Conservation (phyloP, 2,888 invertebrate species). For the Herminia tarsipennalis region DNA sequence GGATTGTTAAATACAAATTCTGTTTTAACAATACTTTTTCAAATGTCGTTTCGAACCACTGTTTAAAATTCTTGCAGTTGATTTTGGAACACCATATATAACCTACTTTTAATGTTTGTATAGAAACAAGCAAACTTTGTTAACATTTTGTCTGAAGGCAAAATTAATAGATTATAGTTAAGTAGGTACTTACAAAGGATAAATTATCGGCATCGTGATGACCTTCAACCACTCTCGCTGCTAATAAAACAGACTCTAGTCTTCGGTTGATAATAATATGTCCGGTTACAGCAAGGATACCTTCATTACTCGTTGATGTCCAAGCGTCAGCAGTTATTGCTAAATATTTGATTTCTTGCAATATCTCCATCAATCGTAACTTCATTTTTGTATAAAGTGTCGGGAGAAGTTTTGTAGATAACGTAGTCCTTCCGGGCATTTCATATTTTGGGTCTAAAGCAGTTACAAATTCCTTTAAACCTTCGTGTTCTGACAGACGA, state of each 20-base stretch:
- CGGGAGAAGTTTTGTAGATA: conserved; percentile 1
- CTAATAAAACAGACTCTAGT: not conserved
- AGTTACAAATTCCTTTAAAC: not conserved
- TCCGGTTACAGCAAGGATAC: not conserved
- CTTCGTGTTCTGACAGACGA: conserved; percentile 1
- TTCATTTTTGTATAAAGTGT: not conserved
- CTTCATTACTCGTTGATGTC: not conserved
- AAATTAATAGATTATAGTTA: not conserved
- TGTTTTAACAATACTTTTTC: no score
- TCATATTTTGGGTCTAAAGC: not conserved
- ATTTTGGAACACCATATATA: no score
- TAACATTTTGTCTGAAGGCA: no score
- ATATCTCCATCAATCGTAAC: not conserved
- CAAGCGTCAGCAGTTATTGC: not conserved
- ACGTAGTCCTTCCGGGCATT: not conserved
- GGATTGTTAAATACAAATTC: no score
- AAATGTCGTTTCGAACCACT: no score
- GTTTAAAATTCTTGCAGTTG: no score
- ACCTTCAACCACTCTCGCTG: not conserved
- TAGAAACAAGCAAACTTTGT: no score
- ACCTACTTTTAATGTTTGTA: no score
- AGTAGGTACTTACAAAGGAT: not conserved
- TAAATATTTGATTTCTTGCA: not conserved
- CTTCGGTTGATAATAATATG: not conserved
- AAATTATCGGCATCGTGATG: no score